Evolutionary conservation across 2,888 invertebrate genomes (phyloP).

Genomic region (Caenorhabditis sinica): DNA sequence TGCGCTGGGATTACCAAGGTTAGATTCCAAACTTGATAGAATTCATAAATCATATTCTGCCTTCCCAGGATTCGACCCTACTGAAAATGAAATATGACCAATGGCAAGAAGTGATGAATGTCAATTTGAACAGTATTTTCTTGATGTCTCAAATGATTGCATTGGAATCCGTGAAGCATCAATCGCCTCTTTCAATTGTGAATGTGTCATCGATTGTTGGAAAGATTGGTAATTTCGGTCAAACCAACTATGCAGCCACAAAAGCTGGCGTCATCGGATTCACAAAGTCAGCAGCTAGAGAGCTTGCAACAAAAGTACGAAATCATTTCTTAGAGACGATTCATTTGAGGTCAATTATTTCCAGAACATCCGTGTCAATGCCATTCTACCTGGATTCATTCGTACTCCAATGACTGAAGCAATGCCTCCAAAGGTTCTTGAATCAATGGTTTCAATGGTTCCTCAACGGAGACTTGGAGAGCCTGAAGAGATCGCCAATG

Average conservation of each 20-base stretch:
- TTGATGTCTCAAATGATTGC: slow-evolving; percentile 88
- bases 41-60: neutral
- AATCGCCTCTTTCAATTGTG: slow-evolving; percentile 87
- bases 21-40: neutral
- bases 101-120: slow-evolving; percentile 89
- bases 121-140: slow-evolving; percentile 90
- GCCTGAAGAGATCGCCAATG: slow-evolving; percentile 91
- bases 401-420: slow-evolving; percentile 90
- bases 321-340: neutral
- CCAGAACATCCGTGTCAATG: slow-evolving; percentile 87
- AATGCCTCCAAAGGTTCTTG: slow-evolving; percentile 88
- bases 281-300: slow-evolving; percentile 92
- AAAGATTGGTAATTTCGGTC: slow-evolving; percentile 91
- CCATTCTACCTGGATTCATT: slow-evolving; percentile 92
- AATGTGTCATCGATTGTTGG: slow-evolving; percentile 93
- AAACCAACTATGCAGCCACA: slow-evolving; percentile 92
- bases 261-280: slow-evolving; percentile 94
- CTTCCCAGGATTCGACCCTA: slow-evolving; percentile 89
- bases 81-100: slow-evolving; percentile 90
- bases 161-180: slow-evolving; percentile 89
- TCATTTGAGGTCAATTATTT: neutral
- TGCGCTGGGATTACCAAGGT: slow-evolving; percentile 85
- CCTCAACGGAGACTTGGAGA: slow-evolving; percentile 78
- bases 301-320: slow-evolving; percentile 87
- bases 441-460: slow-evolving; percentile 69